Evolutionary conservation across 1,140 invertebrate genomes (phyloP), one percentile per base, ranked within the genome.

Genomic region (Holcopasites calliopsidis): DNA sequence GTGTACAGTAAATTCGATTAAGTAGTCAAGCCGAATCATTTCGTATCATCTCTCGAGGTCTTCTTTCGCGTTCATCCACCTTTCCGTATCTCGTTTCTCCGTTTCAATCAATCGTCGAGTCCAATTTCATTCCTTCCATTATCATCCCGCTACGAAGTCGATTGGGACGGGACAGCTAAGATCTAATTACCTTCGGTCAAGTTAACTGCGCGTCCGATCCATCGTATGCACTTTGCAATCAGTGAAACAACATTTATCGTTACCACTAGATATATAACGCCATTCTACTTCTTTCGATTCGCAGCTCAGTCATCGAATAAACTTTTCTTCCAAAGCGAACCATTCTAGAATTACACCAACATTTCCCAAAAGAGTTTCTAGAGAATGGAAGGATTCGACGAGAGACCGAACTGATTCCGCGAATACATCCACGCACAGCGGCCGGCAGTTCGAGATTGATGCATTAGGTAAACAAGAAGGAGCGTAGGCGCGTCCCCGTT

Each of bases 401-500:
- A n/a, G 57, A 60, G 33, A 11, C n/a, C 26, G 33, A 7, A 28
- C 18, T 7, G 72, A 71, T 50, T 55, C 49, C 79, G 64, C 55
- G 80, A 65, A 82, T 82, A 82, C 74, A 78, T 82, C 64, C 62
- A 72, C 26, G 62, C 60, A 61, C 78, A 35, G 33, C 50, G 77
- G 26, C 50, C 60, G 28, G 49, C 62, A 71, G 75, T 79, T 80
- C 80, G 84, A 83, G 82, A 88, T 86, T 86, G 86, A 88, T 88
- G 87, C 85, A 73, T 79, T 84, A 73, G 80, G 80, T 80, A 88
- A 87, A 85, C 86, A 88, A n/a, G n/a, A n/a, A n/a, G n/a, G n/a
- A n/a, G 77, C 66, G 71, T 82, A 83, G 80, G 73, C 83, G 78
- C 76, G 78, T 85, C 77, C 83, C 87, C 82, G 85, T 88, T 88